Evolutionary conservation across 2,113 vertebrate species (phyloP).

Genomic region (Myrmophylax atrothorax): DNA sequence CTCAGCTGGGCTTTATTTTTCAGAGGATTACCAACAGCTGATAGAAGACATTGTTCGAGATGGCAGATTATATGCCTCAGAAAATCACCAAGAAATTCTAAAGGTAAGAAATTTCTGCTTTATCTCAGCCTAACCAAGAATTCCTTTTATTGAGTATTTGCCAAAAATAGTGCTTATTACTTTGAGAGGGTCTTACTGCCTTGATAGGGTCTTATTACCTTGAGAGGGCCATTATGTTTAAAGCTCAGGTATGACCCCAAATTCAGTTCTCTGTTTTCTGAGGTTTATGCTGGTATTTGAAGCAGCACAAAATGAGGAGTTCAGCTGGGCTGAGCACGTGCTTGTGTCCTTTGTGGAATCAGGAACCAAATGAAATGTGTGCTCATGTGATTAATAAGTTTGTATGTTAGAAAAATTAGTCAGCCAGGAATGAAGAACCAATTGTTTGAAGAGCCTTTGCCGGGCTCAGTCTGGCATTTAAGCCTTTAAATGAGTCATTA

Average conservation of each 20-base stretch:
- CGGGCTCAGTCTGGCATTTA: background rate
- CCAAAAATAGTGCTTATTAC: background rate
- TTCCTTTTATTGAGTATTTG: background rate
- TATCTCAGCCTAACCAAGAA: background rate
- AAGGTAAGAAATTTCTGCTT: constrained; percentile 77
- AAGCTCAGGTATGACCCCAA: background rate
- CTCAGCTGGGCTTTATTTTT: constrained; percentile 5
- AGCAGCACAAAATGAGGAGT: background rate
- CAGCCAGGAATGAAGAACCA: background rate
- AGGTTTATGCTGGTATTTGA: background rate
- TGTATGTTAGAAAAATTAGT: background rate
- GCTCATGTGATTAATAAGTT: background rate
- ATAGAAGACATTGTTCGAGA: constrained; percentile 94
- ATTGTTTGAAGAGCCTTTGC: background rate
- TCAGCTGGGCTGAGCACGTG: background rate
- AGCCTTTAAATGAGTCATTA: background rate
- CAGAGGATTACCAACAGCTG: constrained; percentile 95
- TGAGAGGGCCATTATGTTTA: background rate
- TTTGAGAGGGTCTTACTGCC: background rate
- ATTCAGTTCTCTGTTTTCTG: background rate
- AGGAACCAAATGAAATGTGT: background rate
- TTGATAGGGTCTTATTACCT: background rate
- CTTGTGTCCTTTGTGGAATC: background rate
- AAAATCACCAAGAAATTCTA: constrained; percentile 94
- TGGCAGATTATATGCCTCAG: constrained; percentile 90